A percentile compares a stretch with the other conserved stretches of the same genome.
These are phyloP conservation scores for Dryomyza anilis DNA, from an alignment of 2,888 invertebrate species.

Conservation along the genomic window DNA sequence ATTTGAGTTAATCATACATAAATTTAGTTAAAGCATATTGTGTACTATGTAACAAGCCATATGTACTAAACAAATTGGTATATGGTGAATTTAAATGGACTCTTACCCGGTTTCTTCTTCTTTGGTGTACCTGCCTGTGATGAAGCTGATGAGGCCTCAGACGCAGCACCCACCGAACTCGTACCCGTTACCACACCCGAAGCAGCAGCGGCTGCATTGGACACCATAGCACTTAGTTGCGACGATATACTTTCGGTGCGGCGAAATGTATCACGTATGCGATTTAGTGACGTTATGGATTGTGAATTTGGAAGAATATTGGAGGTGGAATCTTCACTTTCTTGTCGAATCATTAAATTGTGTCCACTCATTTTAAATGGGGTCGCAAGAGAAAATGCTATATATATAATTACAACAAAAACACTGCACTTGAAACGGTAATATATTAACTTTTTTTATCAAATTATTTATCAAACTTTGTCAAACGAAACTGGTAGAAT, in stretches of 20 bases:
- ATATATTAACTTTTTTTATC: no score
- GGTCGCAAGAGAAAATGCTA: no score
- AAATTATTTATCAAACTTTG: no score
- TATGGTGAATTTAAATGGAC: neutral
- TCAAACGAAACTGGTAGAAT: no score
- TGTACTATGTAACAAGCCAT: no score
- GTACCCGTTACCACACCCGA: constrained; percentile 51
- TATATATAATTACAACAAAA: no score
- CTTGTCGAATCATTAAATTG: constrained; percentile 53
- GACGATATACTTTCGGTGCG: constrained; percentile 57
- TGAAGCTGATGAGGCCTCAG: constrained; percentile 31
- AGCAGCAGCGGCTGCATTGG: constrained; percentile 51
- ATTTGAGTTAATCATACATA: no score
- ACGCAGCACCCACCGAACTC: constrained; percentile 33
- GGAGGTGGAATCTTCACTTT: constrained; percentile 51
- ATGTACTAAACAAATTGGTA: no score
- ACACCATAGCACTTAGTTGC: constrained; percentile 52
- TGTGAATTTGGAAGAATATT: constrained; percentile 61
- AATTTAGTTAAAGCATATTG: no score
- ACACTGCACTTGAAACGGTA: no score
- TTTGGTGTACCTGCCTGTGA: constrained; percentile 36
- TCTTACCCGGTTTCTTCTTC: constrained; percentile 52
- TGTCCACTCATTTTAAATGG: constrained; percentile 51
- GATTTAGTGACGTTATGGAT: constrained; percentile 63
- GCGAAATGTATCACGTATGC: constrained; percentile 57